Percentiles rank a stretch among this genome's conserved stretches.
These are phyloP conservation scores for Spilarctia lutea DNA, from an alignment of 2,888 invertebrate species.

Conservation along the genomic window DNA sequence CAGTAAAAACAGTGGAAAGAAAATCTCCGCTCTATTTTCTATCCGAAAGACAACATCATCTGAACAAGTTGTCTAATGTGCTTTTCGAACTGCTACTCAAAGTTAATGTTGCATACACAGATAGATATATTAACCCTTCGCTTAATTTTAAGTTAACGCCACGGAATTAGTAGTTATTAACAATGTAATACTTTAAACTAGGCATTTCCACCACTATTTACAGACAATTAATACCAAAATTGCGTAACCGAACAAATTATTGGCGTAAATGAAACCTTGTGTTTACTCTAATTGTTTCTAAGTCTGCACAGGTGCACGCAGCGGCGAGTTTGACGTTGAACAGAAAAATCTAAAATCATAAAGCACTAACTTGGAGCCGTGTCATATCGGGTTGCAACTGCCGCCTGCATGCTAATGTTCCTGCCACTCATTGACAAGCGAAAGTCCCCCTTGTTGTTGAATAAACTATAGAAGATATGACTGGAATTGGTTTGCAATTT, in stretches of 20 bases:
- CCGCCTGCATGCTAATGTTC: slow-evolving; percentile 78
- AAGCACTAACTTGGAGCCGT: slow-evolving; percentile 74
- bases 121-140: too few species aligned
- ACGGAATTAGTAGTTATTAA: background rate
- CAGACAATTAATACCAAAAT: background rate
- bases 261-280: background rate
- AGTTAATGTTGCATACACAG: background rate
- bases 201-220: background rate
- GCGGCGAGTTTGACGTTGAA: slow-evolving; percentile 83
- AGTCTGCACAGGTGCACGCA: slow-evolving; percentile 55
- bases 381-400: slow-evolving; percentile 84
- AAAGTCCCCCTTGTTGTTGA: slow-evolving; percentile 23
- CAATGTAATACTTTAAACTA: background rate
- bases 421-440: slow-evolving; percentile 19
- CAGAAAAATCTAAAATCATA: slow-evolving; percentile 85
- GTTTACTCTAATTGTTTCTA: slow-evolving; percentile 40
- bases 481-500: slow-evolving; percentile 18
- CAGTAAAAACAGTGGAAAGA: background rate
- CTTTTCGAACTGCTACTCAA: background rate
- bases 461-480: background rate
- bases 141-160: too few species aligned
- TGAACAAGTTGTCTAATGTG: background rate
- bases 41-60: background rate
- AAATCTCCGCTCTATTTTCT: background rate
- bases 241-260: background rate